Base-by-base conservation (phyloP, 2,888 invertebrate genomes). In the Archaeoteleia sp. region DNA sequence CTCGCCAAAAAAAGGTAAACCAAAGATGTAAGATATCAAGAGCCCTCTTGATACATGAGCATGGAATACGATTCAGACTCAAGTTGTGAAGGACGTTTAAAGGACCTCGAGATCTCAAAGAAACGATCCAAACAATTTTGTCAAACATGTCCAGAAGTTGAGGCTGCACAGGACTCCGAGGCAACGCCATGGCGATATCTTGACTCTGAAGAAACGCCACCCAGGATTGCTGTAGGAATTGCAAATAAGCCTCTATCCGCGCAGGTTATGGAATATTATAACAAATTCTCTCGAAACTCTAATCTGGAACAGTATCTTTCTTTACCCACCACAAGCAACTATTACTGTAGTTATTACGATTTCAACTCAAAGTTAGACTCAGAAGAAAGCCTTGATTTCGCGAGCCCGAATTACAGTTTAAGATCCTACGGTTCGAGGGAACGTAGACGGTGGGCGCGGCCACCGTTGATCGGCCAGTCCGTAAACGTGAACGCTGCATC, bases 251-350 rank as follows among this genome's bases (percentile, higher is more conserved):
- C 74, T 6, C 72, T 83, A 0, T 83, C 82, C 0, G 70, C 80
- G 0, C 82, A 84, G 74, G 84, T 84, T 17, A 82, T 91, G 74
- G 90, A 92, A 77, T 92, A 92, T 82, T 92, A 90, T 78, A 87
- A 89, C 76, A 90, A 90, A 78, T 91, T 90, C 84, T 90, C 91
- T 1, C 88, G 89, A 72, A 90, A 89, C 76, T 85, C 90, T 23
- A 89, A 91, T 79, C 86, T 92, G 72, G 89, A 91, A 58, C 91
- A 91, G 74, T 92, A 90, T 81, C 90, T 92, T 83, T 89, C 82
- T 1, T 60, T 80, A 20, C 78, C 82, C 0, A 51, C 71, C 1
- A 66, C 73, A 0, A 78, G 66, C 42, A 46, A 73, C n/a, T 78
- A 78, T 70, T 79, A 78, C 53, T 79, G 71, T 35, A 77, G 73